Conservation (phyloP, 2,113 vertebrate genomes). For the Sebastes fasciatus region DNA sequence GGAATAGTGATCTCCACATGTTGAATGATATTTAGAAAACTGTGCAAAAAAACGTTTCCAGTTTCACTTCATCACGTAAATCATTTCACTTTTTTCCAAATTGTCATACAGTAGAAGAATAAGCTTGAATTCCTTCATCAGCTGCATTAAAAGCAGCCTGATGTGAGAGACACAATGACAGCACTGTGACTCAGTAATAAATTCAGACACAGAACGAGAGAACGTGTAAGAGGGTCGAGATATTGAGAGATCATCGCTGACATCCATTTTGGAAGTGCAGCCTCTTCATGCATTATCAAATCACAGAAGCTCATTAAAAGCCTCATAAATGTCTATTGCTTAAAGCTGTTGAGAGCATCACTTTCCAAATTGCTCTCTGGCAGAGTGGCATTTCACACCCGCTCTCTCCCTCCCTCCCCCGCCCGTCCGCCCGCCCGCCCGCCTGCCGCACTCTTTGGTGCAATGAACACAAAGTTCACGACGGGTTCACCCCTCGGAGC, state of each 20-base stretch:
- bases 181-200: neutral
- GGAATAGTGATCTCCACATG: neutral
- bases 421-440: too few species aligned
- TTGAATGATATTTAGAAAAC: constrained; percentile 6
- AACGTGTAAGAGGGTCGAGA: neutral
- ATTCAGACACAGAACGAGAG: neutral
- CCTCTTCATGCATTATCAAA: constrained; percentile 29
- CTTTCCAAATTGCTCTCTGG: constrained; percentile 50
- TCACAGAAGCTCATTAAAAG: constrained; percentile 57
- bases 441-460: neutral
- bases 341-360: constrained; percentile 49
- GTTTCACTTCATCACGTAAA: neutral
- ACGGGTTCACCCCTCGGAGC: constrained; percentile 41
- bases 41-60: neutral
- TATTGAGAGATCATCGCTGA: constrained; percentile 31
- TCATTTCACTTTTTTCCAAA: neutral
- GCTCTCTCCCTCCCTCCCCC: neutral
- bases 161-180: neutral
- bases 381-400: constrained; percentile 31
- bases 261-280: constrained; percentile 33
- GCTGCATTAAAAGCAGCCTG: neutral
- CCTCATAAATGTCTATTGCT: constrained; percentile 49
- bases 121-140: neutral
- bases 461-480: constrained; percentile 54
- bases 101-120: neutral